Evolutionary conservation across 2,113 vertebrate species (phyloP).

Genomic region (Axis porcinus): DNA sequence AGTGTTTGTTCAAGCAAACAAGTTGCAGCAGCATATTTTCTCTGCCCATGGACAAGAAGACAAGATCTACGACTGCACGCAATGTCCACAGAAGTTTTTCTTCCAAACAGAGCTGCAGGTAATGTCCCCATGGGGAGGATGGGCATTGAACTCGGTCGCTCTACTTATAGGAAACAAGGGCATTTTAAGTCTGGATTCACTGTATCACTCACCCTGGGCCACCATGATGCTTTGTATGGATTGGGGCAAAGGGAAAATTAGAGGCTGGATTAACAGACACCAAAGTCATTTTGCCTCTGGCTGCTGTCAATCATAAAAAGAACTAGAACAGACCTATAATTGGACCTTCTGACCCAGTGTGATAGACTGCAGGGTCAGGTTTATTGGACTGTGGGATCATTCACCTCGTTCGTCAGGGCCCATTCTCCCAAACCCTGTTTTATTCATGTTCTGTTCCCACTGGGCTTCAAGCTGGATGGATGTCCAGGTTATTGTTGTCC

Average conservation of each 20-base stretch:
- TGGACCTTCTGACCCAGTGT: slow-evolving; percentile 69
- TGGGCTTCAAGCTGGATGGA: slow-evolving; percentile 25
- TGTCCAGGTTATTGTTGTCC: slow-evolving; percentile 44
- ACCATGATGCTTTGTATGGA: slow-evolving; percentile 51
- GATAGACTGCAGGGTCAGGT: slow-evolving; percentile 53
- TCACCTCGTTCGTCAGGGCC: slow-evolving; percentile 7
- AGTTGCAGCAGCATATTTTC: slow-evolving; percentile 99
- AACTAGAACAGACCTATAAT: slow-evolving; percentile 59
- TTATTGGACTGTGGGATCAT: slow-evolving; percentile 57
- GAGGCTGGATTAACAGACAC: slow-evolving; percentile 62
- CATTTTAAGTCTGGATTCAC: slow-evolving; percentile 43
- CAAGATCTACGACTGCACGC: slow-evolving; percentile 99
- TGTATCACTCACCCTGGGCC: slow-evolving; percentile 46
- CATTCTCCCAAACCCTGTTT: slow-evolving; percentile 57
- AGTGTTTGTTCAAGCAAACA: slow-evolving; percentile 99
- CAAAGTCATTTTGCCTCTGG: slow-evolving; percentile 69
- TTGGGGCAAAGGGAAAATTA: slow-evolving; percentile 59
- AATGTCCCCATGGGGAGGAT: slow-evolving; percentile 55
- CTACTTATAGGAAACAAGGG: slow-evolving; percentile 26
- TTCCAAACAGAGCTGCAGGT: slow-evolving; percentile 99
- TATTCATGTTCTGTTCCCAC: slow-evolving; percentile 61
- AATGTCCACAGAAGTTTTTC: slow-evolving; percentile 99
- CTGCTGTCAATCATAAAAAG: slow-evolving; percentile 73
- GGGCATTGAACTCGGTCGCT: slow-evolving; percentile 22
- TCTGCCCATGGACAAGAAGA: slow-evolving; percentile 99